phyloP scores from a whole-genome alignment of 2,888 invertebrate species.

The Oegoconia quadripuncta region DNA sequence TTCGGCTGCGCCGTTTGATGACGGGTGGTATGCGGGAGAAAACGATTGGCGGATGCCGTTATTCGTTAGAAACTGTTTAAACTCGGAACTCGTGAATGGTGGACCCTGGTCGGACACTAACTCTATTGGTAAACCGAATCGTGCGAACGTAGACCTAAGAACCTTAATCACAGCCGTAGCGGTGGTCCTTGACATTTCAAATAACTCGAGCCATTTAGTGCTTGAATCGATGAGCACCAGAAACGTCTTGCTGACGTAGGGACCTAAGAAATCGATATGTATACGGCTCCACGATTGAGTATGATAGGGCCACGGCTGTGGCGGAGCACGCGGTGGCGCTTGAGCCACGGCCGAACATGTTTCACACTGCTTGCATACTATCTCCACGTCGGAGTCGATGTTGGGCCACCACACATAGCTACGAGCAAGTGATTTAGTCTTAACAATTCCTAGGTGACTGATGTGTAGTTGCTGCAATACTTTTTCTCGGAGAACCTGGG shows the following conservation, averaged over 20 bases:
- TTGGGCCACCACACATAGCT: slow-evolving; percentile 15
- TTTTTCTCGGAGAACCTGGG: slow-evolving; percentile 1
- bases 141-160: slow-evolving; percentile 10
- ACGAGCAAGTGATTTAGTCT: slow-evolving; percentile 15
- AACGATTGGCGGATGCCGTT: background rate
- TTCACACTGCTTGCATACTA: slow-evolving; percentile 2
- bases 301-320: slow-evolving; percentile 6
- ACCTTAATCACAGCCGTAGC: slow-evolving; percentile 14
- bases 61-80: background rate
- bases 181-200: slow-evolving; percentile 15
- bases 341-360: background rate
- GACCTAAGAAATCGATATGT: slow-evolving; percentile 22
- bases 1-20: slow-evolving; percentile 26
- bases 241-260: slow-evolving; percentile 15
- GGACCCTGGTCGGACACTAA: slow-evolving; percentile 19
- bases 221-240: slow-evolving; percentile 17
- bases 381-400: slow-evolving; percentile 10
- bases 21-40: slow-evolving; percentile 10
- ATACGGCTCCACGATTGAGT: slow-evolving; percentile 1
- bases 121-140: slow-evolving; percentile 17
- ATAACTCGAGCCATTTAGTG: slow-evolving; percentile 24
- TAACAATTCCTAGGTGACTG: slow-evolving; percentile 19
- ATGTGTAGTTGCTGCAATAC: slow-evolving; percentile 18
- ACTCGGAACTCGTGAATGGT: background rate
- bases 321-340: slow-evolving; percentile 1